Percentiles rank a stretch among this genome's conserved stretches.
Conservation (phyloP, 2,888 invertebrate genomes). For the Chymomyza amoena region DNA sequence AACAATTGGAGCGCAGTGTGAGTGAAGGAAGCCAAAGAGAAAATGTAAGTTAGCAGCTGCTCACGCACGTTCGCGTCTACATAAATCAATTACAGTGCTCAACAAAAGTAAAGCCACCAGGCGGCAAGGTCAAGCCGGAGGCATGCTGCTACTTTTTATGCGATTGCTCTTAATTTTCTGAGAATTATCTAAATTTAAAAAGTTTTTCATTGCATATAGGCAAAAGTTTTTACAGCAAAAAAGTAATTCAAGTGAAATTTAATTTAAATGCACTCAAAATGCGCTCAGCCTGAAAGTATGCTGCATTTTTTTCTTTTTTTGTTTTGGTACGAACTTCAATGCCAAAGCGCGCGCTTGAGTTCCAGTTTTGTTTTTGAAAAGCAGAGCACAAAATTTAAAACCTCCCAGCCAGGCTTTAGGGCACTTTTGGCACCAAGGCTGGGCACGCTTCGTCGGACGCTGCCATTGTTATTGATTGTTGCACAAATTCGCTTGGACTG, state of each 20-base stretch:
- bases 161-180: not conserved
- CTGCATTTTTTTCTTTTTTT: not conserved
- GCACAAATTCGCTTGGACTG: constrained; percentile 27
- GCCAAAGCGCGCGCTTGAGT: not conserved
- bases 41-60: constrained; percentile 52
- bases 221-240: too few species aligned
- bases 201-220: not conserved
- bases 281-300: not conserved
- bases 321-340: not conserved
- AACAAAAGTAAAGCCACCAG: constrained; percentile 12
- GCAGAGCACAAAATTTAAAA: not conserved
- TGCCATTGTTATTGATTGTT: constrained; percentile 50
- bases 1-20: not conserved
- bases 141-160: not conserved
- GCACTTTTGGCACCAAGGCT: constrained; percentile 23
- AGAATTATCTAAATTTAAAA: not conserved
- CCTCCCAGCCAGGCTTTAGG: constrained; percentile 5
- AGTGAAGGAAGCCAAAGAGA: not conserved
- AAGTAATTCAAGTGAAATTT: not conserved
- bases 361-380: not conserved
- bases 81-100: constrained; percentile 67
- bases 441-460: constrained; percentile 9
- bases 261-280: not conserved
- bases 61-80: constrained; percentile 62
- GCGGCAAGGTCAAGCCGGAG: constrained; percentile 5